Evolutionary conservation across 2,888 invertebrate genomes (phyloP), one percentile per base, ranked within the genome.

Genomic region (Mythimna impura): DNA sequence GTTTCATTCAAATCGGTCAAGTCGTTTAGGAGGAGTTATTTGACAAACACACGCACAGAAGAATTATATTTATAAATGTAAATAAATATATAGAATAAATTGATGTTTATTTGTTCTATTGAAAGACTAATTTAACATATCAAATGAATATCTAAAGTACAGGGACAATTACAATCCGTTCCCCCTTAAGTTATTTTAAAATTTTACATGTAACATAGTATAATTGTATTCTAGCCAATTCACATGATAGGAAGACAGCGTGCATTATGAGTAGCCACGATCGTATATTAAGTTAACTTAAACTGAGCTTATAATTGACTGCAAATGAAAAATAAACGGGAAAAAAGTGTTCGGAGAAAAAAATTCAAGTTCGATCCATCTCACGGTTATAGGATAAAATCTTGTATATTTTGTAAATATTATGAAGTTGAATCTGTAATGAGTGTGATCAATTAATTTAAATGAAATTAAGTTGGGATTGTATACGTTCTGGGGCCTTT

Each of bases 391-490:
- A 78, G 73, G 75, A 79, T 73, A 80, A 81, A 78, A 81, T 82
- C 84, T 88, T 92, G 91, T 92, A 92, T 83, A 92, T 91, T 90
- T 89, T 92, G 92, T 92, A 92, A 89, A 92, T 92, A 92, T 82
- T 86, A 88, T 89, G 83, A 89, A 89, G 86, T 89, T 87, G 85
- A 89, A 88, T 88, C 86, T 89, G 87, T 87, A 82, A 83, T 79
- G 83, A 60, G 84, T 86, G 90, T 86, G 86, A 89, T 90, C 87
- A 86, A 76, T 87, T 85, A 78, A 74, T 81, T 80, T 75, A 71
- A 70, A 77, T 80, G 47, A n/a, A 81, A 74, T 79, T 62, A 66
- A 66, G 22, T 73, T 73, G 86, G 71, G 75, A 78, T 76, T 83
- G 64, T 73, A 72, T 80, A 77, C 68, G 67, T 76, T 5, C 12